phyloP scores from a whole-genome alignment of 2,797 vertebrate species.

The Petrocephalus schoutedeni region DNA sequence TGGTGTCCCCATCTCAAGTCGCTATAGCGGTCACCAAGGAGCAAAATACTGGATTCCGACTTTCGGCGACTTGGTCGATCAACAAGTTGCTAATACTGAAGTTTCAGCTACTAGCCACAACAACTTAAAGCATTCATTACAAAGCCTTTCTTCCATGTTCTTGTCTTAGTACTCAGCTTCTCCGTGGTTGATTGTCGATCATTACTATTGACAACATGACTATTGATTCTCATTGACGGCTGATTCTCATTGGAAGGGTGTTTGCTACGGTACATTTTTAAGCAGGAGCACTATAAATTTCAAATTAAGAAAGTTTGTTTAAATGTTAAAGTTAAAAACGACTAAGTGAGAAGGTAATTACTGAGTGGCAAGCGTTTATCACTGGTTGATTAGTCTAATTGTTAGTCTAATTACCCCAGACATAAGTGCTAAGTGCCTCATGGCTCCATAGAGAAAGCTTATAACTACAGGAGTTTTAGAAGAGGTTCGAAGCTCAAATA shows the following conservation, averaged over 20 bases:
- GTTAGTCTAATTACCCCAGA: slow-evolving; percentile 10
- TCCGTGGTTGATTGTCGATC: neutral
- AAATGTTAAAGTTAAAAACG: neutral
- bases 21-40: neutral
- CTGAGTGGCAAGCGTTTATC: neutral
- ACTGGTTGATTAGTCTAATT: slow-evolving; percentile 4
- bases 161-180: too few relatives aligned
- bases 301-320: neutral
- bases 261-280: neutral
- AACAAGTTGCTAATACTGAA: neutral
- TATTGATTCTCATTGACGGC: too few relatives aligned
- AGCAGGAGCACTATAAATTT: neutral
- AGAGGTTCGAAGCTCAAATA: neutral
- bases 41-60: neutral
- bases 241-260: neutral
- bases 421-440: neutral
- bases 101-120: neutral
- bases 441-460: neutral
- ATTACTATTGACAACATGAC: neutral
- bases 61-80: neutral
- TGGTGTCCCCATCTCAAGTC: neutral
- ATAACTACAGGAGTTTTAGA: neutral
- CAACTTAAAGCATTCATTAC: neutral
- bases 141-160: neutral
- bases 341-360: neutral